Base-by-base conservation (phyloP, 2,797 vertebrate species). In the Lacerta agilis region DNA sequence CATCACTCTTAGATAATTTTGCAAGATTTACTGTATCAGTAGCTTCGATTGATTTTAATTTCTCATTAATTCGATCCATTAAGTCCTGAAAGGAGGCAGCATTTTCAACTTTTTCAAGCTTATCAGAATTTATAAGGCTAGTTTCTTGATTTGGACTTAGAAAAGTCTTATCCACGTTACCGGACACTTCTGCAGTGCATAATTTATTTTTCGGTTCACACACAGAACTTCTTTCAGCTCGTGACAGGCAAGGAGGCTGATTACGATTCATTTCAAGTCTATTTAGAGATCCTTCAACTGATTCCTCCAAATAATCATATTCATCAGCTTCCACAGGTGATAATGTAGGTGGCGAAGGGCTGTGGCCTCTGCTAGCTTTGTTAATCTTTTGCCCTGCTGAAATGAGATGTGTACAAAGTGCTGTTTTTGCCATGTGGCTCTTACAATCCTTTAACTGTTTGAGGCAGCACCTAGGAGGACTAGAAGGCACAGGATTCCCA, bases 31-130 rank as follows among this genome's bases (percentile, higher is more conserved):
- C 96, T 88, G 95, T 97, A 94, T 98, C 98, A 90, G 97, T 94
- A 77, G 98, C 97, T 94, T 96, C 97, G 94, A 98, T 98, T 86
- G 97, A 98, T 93, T 98, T 98, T 91, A 99, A 95, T 94, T 98
- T 98, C 92, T 99, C 97, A 94, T 97, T 98, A 95, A 99, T 98
- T 86, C 97, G 97, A 93, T 98, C 97, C 96, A 99, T 97, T 94
- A 99, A 96, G 67, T 98, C 98, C 95, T 98, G 97, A 92, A 98
- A 97, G 90, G 96, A 97, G 86, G 96, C 92, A 90, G 97, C 95
- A 95, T 95, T 97, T 92, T 97, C 96, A 91, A 94, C 90, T 89
- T 97, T 95, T 89, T 96, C 95, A 82, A 91, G 86, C 77, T 92
- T 93, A 91, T 93, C 96, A 92, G 90, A 95, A 90, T 92, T 91